Evolutionary conservation across 2,113 vertebrate species (phyloP).

Genomic region (Zapus hudsonius): DNA sequence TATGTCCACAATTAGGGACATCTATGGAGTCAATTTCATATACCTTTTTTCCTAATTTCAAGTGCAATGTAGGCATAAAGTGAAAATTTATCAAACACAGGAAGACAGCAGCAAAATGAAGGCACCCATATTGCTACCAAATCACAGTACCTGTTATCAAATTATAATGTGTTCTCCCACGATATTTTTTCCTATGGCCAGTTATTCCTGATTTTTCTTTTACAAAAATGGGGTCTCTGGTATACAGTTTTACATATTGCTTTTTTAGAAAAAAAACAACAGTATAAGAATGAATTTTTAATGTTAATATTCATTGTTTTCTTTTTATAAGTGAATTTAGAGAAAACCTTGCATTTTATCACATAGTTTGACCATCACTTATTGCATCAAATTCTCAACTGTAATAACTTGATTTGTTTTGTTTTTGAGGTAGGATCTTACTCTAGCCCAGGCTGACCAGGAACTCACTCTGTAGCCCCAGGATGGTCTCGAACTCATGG

Average conservation of each 20-base stretch:
- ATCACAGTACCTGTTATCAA: background rate
- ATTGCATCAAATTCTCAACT: background rate
- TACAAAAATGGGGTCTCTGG: no score
- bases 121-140: background rate
- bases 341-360: background rate
- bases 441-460: no score
- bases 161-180: background rate
- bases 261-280: background rate
- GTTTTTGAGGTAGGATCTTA: no score
- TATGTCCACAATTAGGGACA: background rate
- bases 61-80: background rate
- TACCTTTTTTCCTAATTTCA: background rate
- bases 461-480: no score
- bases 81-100: background rate
- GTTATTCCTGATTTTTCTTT: background rate
- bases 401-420: no score
- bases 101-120: background rate
- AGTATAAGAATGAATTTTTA: background rate
- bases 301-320: background rate
- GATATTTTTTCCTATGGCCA: background rate
- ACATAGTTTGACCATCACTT: background rate
- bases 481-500: no score
- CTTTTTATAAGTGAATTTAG: background rate
- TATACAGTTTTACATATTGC: background rate
- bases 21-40: background rate